phyloP scores from a whole-genome alignment of 2,888 invertebrate species.

The Tinea trinotella region DNA sequence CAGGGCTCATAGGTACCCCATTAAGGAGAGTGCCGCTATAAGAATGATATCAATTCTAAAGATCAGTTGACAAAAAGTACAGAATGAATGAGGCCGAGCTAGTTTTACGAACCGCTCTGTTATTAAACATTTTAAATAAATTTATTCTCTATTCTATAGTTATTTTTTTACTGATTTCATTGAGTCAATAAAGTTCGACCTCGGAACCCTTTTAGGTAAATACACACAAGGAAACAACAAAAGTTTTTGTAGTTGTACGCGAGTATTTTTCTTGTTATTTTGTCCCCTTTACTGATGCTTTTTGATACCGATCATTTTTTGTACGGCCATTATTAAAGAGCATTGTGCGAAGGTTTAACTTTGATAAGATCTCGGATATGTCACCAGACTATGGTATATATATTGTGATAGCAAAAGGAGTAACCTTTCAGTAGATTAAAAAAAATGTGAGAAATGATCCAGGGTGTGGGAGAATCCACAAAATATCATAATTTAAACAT shows the following conservation, averaged over 20 bases:
- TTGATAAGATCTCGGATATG: slow-evolving; percentile 68
- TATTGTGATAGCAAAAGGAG: slow-evolving; percentile 52
- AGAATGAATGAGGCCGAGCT: slow-evolving; percentile 44
- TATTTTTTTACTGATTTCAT: slow-evolving; percentile 53
- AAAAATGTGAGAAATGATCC: slow-evolving; percentile 36
- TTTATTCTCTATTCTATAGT: slow-evolving; percentile 43
- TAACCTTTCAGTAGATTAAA: slow-evolving; percentile 50
- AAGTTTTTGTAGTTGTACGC: slow-evolving; percentile 35
- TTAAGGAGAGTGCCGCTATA: slow-evolving; percentile 62
- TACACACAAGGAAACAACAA: slow-evolving; percentile 42
- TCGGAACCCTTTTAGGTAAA: slow-evolving; percentile 56
- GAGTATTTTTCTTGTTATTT: slow-evolving; percentile 50
- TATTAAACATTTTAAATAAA: slow-evolving; percentile 68
- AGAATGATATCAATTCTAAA: slow-evolving; percentile 60
- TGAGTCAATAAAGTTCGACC: slow-evolving; percentile 50
- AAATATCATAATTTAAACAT: not conserved
- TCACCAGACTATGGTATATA: slow-evolving; percentile 53
- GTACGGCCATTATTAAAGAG: slow-evolving; percentile 56
- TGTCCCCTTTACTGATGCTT: slow-evolving; percentile 59
- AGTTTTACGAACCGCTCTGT: slow-evolving; percentile 63
- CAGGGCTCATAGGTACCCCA: slow-evolving; percentile 63
- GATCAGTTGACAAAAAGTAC: slow-evolving; percentile 63
- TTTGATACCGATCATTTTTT: slow-evolving; percentile 69
- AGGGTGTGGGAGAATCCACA: not conserved
- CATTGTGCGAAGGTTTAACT: slow-evolving; percentile 65